phyloP scores from a whole-genome alignment of 2,113 vertebrate species.

The Chaetorhynchus papuensis region DNA sequence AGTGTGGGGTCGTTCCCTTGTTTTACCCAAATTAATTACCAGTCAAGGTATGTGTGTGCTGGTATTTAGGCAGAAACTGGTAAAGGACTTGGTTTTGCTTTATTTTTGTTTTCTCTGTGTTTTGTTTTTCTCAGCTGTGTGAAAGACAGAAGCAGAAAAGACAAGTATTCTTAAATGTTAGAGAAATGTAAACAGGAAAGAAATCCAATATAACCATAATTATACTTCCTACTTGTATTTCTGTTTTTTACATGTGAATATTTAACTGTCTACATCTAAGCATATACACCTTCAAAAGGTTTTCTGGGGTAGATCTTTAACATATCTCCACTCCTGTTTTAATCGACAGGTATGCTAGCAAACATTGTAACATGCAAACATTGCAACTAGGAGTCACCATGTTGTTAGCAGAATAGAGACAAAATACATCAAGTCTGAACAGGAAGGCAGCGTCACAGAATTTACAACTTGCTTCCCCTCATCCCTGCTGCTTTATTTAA shows the following conservation, averaged over 20 bases:
- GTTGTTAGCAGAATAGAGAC: not conserved
- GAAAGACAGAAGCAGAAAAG: not conserved
- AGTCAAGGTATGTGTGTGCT: not conserved
- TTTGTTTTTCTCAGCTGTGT: not conserved
- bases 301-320: not conserved
- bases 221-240: not conserved
- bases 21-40: not conserved
- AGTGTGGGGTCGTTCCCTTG: not conserved
- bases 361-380: not conserved
- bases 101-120: not conserved
- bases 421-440: not conserved
- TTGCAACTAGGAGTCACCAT: not conserved
- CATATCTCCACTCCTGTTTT: not conserved
- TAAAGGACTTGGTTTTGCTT: not conserved
- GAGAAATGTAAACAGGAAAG: not conserved
- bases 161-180: not conserved
- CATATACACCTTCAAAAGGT: not conserved
- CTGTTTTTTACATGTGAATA: not conserved
- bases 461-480: not conserved
- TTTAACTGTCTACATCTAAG: not conserved
- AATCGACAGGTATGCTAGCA: not conserved
- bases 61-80: not conserved
- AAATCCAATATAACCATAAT: not conserved
- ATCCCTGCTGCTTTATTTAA: not conserved
- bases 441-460: not conserved